Evolutionary conservation across 2,888 invertebrate species (phyloP).

Genomic region (Nemapogon koenigi): DNA sequence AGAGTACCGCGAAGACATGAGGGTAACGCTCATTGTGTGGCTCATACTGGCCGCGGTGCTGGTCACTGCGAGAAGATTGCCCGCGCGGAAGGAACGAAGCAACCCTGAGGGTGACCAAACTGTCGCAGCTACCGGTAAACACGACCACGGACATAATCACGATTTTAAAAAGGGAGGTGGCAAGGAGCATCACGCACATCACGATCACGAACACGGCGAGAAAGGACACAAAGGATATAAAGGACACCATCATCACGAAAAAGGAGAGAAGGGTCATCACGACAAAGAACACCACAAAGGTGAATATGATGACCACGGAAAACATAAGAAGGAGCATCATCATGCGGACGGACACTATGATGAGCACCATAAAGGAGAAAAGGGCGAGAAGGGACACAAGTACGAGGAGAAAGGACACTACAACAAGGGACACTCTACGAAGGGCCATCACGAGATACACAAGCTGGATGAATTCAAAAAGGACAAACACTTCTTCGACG

Average conservation of each 20-base stretch:
- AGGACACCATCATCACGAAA: slow-evolving; percentile 71
- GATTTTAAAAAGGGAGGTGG: slow-evolving; percentile 70
- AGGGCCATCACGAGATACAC: slow-evolving; percentile 85
- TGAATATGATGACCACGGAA: slow-evolving; percentile 68
- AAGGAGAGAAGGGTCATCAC: slow-evolving; percentile 76
- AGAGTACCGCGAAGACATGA: slow-evolving; percentile 26
- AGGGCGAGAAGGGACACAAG: slow-evolving; percentile 71
- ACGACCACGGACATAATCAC: slow-evolving; percentile 31
- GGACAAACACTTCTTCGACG: slow-evolving; percentile 86
- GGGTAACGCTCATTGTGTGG: slow-evolving; percentile 35
- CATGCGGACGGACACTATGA: slow-evolving; percentile 70
- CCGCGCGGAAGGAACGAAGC: not conserved
- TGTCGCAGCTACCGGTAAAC: slow-evolving; percentile 50
- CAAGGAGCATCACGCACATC: slow-evolving; percentile 70
- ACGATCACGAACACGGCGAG: slow-evolving; percentile 70
- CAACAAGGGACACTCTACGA: slow-evolving; percentile 85
- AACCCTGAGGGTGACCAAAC: slow-evolving; percentile 29
- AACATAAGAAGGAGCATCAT: slow-evolving; percentile 68
- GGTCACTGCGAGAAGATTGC: slow-evolving; percentile 19
- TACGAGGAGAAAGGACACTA: slow-evolving; percentile 75
- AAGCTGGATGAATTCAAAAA: slow-evolving; percentile 87
- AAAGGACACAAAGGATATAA: slow-evolving; percentile 77
- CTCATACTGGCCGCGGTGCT: slow-evolving; percentile 28
- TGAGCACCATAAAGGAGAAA: slow-evolving; percentile 70
- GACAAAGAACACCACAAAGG: slow-evolving; percentile 72